Evolutionary conservation across 1,140 invertebrate species (phyloP), one percentile per base, ranked within the genome.

Genomic region (Adoxophyes honmai): DNA sequence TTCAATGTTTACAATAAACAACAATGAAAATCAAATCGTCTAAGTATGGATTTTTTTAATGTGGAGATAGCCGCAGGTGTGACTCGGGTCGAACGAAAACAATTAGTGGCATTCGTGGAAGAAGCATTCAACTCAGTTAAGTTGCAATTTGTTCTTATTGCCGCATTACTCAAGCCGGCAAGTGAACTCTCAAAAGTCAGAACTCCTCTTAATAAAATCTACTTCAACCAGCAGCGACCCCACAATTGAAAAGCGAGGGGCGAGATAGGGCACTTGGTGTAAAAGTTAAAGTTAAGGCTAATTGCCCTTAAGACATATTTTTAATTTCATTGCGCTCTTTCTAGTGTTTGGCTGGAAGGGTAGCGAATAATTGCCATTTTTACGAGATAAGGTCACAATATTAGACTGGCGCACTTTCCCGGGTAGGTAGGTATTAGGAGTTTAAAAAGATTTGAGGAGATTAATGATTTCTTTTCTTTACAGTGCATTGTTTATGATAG

Each of bases 291-390:
- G 84, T 88, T 87, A 88, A 86, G 85, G 86, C 89, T 90, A 90
- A 90, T 90, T 90, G 87, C 89, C 88, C 89, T 89, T 90, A 90
- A 90, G 89, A 89, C 89, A 90, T 90, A 89, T 90, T 90, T 90
- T 90, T 90, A 90, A 90, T 90, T 90, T 89, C 86, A 90, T 90
- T 89, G 88, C 81, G 78, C 82, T 88, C 82, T 78, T 88, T 80
- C 76, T 78, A 80, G 81, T 78, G 69, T 79, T 68, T 53, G 59
- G 69, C 60, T 72, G 65, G 64, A 71, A 73, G 78, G 80, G 79
- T 83, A 79, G 67, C 71, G 65, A 63, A 70, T 86, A 82, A 81
- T 85, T 86, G 80, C 78, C 69, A 76, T 79, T 88, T 86, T 85
- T 88, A 82, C 64, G 73, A 88, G 80, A 86, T 88, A 86, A 88